Percentiles rank a stretch among this genome's conserved stretches.
Evolutionary conservation across 2,888 invertebrate species (phyloP).

Genomic region (Ganaspis brasiliensis): DNA sequence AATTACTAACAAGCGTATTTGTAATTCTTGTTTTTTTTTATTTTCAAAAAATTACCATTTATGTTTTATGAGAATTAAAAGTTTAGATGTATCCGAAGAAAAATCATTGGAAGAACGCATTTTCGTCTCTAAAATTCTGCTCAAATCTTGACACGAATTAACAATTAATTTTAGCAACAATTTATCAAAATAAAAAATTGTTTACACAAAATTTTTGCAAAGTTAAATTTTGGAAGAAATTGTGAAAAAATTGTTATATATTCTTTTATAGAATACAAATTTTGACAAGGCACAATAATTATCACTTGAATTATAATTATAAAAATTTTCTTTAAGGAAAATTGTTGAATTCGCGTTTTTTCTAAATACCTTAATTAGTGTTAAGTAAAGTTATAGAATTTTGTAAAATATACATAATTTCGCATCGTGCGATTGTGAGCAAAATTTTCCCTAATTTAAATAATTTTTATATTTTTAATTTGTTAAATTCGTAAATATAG

Average conservation of each 20-base stretch:
- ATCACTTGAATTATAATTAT: constrained; percentile 31
- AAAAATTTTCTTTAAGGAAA: not conserved
- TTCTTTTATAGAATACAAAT: not conserved
- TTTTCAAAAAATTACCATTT: too few relatives aligned
- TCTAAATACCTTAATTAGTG: not conserved
- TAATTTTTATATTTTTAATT: not conserved
- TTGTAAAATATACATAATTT: not conserved
- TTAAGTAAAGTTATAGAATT: not conserved
- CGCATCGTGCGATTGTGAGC: constrained; percentile 17
- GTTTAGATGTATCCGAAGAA: not conserved
- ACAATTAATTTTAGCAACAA: too few relatives aligned
- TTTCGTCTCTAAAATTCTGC: not conserved
- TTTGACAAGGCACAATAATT: constrained; percentile 38
- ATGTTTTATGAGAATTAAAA: too few relatives aligned
- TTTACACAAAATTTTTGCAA: too few relatives aligned
- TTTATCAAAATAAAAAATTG: too few relatives aligned
- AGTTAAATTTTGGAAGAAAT: not conserved
- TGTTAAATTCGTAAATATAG: not conserved
- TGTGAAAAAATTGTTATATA: not conserved
- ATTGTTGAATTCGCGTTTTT: not conserved
- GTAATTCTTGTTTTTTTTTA: not conserved
- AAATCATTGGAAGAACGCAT: not conserved
- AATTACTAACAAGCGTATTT: not conserved
- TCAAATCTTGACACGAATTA: not conserved
- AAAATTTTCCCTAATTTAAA: constrained; percentile 1